Conservation (phyloP, 2,113 vertebrate genomes). For the Bubo blakistoni region DNA sequence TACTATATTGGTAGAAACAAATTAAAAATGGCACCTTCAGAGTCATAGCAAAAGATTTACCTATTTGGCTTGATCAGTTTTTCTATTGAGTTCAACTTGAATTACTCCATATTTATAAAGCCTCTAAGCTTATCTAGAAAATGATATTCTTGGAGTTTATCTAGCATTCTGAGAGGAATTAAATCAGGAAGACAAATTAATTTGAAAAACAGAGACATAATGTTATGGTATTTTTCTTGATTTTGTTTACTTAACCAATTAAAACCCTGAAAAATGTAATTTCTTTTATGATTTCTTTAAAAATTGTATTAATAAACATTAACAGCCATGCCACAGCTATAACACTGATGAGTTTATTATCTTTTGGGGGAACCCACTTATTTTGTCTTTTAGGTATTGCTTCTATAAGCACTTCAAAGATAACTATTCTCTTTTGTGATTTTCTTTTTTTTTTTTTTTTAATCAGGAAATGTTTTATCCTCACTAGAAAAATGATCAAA, state of each 20-base stretch:
- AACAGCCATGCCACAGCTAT: neutral
- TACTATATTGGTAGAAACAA: neutral
- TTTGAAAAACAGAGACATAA: neutral
- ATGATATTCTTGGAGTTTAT: neutral
- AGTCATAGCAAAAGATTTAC: neutral
- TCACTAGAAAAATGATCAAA: neutral
- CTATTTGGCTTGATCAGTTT: neutral
- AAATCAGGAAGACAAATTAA: neutral
- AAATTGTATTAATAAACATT: neutral
- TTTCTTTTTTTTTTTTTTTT: neutral
- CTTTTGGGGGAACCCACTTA: neutral
- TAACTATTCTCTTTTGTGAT: fast-evolving
- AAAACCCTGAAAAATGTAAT: neutral
- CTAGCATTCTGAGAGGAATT: neutral
- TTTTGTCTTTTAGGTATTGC: neutral
- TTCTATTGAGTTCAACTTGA: neutral
- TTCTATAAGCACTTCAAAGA: neutral
- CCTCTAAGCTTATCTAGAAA: neutral
- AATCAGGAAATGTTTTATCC: neutral
- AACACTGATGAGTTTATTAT: neutral
- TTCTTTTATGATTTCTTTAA: neutral
- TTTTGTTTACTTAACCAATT: neutral
- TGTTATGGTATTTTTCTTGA: neutral
- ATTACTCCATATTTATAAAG: neutral
- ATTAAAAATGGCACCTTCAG: neutral